These are phyloP conservation scores for Agapornis canus DNA, from an alignment of 2,797 vertebrate species.

Conservation along the genomic window DNA sequence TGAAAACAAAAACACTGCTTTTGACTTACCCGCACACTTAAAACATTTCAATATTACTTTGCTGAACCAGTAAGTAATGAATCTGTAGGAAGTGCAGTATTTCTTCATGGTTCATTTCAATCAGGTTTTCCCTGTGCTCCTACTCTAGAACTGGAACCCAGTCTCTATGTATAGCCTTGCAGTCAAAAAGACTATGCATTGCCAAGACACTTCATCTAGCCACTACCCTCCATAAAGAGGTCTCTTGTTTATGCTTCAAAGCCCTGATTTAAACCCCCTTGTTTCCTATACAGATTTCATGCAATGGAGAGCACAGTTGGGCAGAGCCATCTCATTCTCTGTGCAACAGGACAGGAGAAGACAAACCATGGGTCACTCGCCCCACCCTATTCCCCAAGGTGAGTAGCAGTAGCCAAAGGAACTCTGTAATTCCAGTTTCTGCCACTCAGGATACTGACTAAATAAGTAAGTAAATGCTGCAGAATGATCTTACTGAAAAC, in stretches of 20 bases:
- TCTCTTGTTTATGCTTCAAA: not conserved
- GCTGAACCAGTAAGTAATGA: constrained; percentile 36
- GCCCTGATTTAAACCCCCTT: not conserved
- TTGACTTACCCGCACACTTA: not conserved
- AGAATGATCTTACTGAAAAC: not conserved
- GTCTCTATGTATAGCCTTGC: not conserved
- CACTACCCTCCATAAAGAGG: constrained; percentile 30
- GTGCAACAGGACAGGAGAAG: not conserved
- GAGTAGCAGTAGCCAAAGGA: constrained; percentile 39
- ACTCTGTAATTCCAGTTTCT: not conserved
- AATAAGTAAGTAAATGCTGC: not conserved
- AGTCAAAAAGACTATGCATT: constrained; percentile 15
- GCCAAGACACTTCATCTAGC: constrained; percentile 45
- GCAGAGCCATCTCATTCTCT: not conserved
- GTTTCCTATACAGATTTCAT: not conserved
- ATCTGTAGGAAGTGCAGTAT: not conserved
- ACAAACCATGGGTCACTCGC: not conserved
- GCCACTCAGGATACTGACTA: not conserved
- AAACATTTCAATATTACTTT: constrained; percentile 19
- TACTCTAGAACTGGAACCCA: constrained; percentile 27
- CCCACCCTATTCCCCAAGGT: not conserved
- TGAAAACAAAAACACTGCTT: not conserved
- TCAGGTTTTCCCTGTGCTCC: constrained; percentile 39
- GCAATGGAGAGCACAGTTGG: not conserved
- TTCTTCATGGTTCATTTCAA: constrained; percentile 31